Percentiles rank a stretch among this genome's conserved stretches.
Evolutionary conservation across 1,140 invertebrate genomes (phyloP).

Genomic region (Aporrectodea caliginosa): DNA sequence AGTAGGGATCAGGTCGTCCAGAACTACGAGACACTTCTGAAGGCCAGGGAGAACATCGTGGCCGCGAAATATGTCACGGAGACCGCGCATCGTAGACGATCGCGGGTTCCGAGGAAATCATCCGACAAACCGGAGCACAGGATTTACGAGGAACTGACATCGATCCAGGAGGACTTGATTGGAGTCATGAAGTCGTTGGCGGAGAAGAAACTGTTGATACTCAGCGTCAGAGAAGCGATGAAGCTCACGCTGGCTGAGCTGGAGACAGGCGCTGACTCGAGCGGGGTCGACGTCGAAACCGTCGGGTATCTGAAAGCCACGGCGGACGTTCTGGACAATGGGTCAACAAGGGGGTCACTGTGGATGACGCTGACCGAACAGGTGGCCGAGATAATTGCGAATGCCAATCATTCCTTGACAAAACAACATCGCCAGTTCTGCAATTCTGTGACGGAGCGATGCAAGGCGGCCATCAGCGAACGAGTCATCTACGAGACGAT

Average conservation of each 20-base stretch:
- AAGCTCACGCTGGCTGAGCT: not conserved
- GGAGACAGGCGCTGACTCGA: conserved; percentile 4
- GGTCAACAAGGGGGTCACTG: not conserved
- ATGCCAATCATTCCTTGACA: not conserved
- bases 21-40: not conserved
- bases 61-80: not conserved
- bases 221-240: conserved; percentile 24
- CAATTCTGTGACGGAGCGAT: not conserved
- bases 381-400: not conserved
- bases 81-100: not conserved
- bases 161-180: not conserved
- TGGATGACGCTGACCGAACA: conserved; percentile 26
- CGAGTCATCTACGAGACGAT: not conserved
- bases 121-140: not conserved
- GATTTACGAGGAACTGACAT: not conserved
- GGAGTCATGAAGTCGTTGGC: not conserved
- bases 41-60: not conserved
- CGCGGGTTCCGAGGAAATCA: not conserved
- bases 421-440: not conserved
- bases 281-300: conserved; percentile 13
- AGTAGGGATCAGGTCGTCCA: not conserved
- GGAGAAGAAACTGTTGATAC: conserved; percentile 8
- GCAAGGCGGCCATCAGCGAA: not conserved
- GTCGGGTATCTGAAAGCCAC: not conserved
- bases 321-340: not conserved